Base-by-base conservation (phyloP, 2,797 vertebrate species). In the Ara ararauna region DNA sequence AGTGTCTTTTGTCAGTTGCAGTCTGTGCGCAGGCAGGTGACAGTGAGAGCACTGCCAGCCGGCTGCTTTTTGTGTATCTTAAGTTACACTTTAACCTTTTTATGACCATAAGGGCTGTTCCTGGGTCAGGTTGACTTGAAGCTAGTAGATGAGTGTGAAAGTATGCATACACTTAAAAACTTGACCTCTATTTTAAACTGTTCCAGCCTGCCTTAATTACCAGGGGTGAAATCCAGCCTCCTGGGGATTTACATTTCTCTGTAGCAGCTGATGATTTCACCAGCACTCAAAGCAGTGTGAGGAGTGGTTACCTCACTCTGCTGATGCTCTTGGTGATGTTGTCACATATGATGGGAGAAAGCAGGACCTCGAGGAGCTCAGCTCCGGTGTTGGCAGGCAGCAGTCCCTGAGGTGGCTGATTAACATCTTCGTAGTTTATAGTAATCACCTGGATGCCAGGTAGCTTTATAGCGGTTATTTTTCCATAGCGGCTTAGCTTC, bases 181-280 rank as follows among this genome's bases (percentile, higher is more conserved):
- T 64, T 6, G 19, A 79, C 83, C 80, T 88, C 80, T 88, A 45
- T 79, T 86, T 86, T 78, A 90, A 84, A 84, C 66, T 79, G 29
- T 61, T 91, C 60, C 64, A 76, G 89, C 48, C 80, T 95, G 91
- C 44, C 85, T 87, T 97, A 86, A 96, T 95, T 94, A 81, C 53
- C 38, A 60, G 66, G 75, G 13, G 62, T 91, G 82, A 93, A 84
- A 79, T 94, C 86, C 78, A 94, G 22, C 56, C 75, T 86, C 77
- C 47, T 2, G 30, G 87, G 90, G 79, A 50, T 91, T 94, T 88
- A 68, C 70, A 36, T 91, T 93, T 94, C 73, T 74, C 38, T 90
- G 42, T 53, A 92, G 71, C 74, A 88, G 89, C 85, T 91, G 94
- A 67, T 96, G 95, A 96, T 93, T 93, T 94, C 91, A 96, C 53